Evolutionary conservation across 2,888 invertebrate species (phyloP).

Genomic region (Heliconius ethilla): DNA sequence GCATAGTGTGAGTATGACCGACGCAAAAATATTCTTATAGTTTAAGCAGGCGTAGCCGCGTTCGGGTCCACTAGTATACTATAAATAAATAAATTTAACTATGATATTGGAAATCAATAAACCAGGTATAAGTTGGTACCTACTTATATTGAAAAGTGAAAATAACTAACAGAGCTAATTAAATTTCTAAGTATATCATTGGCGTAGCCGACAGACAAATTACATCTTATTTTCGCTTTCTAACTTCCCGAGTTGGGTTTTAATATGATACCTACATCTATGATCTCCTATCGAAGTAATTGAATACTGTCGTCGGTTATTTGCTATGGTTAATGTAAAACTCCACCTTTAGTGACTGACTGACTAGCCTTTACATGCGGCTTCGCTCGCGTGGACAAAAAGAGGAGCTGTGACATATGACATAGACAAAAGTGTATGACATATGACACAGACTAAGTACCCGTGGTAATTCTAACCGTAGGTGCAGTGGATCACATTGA

Average conservation of each 20-base stretch:
- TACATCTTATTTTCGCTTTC: conserved; percentile 24
- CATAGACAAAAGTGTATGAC: too few relatives aligned
- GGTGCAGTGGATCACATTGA: too few relatives aligned
- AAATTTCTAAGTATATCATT: conserved; percentile 30
- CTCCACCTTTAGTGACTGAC: background rate
- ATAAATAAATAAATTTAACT: background rate
- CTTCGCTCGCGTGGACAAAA: too few relatives aligned
- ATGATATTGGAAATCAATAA: background rate
- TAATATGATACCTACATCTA: conserved; percentile 24
- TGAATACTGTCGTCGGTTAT: conserved; percentile 10
- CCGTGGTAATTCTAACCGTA: too few relatives aligned
- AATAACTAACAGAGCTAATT: conserved; percentile 12
- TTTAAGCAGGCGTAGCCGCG: too few relatives aligned
- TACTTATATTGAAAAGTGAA: conserved; percentile 19
- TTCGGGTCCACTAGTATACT: too few relatives aligned
- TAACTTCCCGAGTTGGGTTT: conserved; percentile 16
- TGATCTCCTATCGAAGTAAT: conserved; percentile 22
- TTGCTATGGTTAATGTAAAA: conserved; percentile 2
- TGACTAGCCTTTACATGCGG: background rate
- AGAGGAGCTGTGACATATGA: too few relatives aligned
- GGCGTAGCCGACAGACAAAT: conserved; percentile 27
- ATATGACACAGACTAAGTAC: too few relatives aligned
- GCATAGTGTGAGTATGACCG: too few relatives aligned
- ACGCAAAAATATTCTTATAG: too few relatives aligned
- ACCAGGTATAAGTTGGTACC: background rate